A percentile compares a stretch with the other conserved stretches of the same genome.
These are phyloP conservation scores for Rhombomys opimus DNA, from an alignment of 2,113 vertebrate genomes.

Conservation along the genomic window DNA sequence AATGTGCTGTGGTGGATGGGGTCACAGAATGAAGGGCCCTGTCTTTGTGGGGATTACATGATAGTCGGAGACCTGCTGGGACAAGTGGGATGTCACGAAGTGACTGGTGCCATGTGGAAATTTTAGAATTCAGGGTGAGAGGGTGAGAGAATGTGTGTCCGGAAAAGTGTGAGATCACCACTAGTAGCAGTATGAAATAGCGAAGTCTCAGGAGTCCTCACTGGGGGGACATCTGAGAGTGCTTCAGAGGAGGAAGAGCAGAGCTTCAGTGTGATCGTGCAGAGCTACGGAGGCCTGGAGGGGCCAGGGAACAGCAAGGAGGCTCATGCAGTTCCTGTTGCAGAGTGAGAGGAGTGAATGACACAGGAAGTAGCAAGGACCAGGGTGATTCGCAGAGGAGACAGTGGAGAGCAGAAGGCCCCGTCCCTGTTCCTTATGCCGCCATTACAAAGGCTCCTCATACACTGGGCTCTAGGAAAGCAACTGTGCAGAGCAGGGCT, in stretches of 20 bases:
- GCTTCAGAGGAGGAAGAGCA: neutral
- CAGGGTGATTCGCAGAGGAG: accelerated
- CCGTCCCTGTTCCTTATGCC: neutral
- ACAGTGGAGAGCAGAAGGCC: neutral
- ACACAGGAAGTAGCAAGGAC: neutral
- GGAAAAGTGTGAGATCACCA: neutral
- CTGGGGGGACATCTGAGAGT: neutral
- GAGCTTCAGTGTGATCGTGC: neutral
- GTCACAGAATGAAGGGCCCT: neutral
- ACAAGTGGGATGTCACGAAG: neutral
- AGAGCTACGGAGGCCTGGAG: neutral
- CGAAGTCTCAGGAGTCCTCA: neutral
- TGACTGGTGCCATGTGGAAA: neutral
- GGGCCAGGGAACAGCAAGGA: neutral
- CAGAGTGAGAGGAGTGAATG: neutral
- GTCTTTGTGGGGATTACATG: neutral
- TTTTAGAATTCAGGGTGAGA: neutral
- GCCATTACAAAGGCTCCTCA: neutral
- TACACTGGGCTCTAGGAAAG: neutral
- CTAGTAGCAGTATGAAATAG: neutral
- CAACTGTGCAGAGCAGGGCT: neutral
- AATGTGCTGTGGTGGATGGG: neutral
- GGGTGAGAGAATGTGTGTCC: neutral
- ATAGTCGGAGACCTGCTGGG: neutral
- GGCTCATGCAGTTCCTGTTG: neutral